phyloP scores from a whole-genome alignment of 2,113 vertebrate genomes.

The Aegithalos caudatus region DNA sequence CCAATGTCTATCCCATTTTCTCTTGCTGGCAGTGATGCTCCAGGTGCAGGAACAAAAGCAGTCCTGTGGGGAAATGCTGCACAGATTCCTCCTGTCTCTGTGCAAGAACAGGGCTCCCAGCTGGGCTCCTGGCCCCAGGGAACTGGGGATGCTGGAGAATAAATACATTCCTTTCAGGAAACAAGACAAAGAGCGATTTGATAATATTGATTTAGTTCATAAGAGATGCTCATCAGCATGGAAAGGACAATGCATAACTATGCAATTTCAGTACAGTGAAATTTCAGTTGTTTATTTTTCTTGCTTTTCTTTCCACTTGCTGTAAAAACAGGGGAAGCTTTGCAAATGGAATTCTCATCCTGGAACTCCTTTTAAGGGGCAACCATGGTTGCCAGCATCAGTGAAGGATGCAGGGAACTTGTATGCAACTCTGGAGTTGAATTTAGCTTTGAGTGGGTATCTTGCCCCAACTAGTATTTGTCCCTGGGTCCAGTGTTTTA shows the following conservation, averaged over 20 bases:
- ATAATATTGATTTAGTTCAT: slow-evolving; percentile 23
- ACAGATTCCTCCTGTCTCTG: neutral
- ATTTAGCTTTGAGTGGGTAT: neutral
- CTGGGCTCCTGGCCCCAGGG: neutral
- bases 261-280: slow-evolving; percentile 52
- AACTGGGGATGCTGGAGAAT: neutral
- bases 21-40: neutral
- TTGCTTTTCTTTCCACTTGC: neutral
- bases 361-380: neutral
- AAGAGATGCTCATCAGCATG: slow-evolving; percentile 12
- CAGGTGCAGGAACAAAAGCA: neutral
- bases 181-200: neutral
- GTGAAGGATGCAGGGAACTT: neutral
- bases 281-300: neutral
- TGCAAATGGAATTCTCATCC: neutral
- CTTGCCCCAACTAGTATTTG: neutral
- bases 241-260: slow-evolving; percentile 9
- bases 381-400: neutral
- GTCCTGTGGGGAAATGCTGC: neutral
- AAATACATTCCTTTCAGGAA: slow-evolving; percentile 24
- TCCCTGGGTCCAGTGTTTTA: neutral
- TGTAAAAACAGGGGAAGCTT: neutral
- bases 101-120: neutral
- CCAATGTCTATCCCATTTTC: neutral
- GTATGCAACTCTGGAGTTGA: neutral